These are phyloP conservation scores for Trissolcus japonicus DNA, from an alignment of 2,888 invertebrate genomes.

Conservation along the genomic window DNA sequence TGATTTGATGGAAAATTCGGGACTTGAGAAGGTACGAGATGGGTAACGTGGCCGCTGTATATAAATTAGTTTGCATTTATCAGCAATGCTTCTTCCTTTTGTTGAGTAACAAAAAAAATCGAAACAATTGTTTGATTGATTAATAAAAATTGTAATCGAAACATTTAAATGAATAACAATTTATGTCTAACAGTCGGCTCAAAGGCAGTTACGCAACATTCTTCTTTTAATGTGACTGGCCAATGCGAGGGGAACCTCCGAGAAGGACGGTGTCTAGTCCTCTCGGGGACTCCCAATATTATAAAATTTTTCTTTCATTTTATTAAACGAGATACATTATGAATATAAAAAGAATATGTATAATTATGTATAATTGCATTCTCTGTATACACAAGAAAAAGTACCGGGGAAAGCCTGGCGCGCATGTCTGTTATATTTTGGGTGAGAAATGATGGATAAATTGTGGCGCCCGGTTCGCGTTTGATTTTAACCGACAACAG, in stretches of 20 bases:
- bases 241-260: slow-evolving; percentile 39
- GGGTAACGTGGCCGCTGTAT: slow-evolving; percentile 43
- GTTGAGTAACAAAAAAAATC: slow-evolving; percentile 28
- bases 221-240: slow-evolving; percentile 71
- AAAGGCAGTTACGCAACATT: slow-evolving; percentile 68
- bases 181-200: slow-evolving; percentile 54
- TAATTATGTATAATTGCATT: slow-evolving; percentile 30
- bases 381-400: slow-evolving; percentile 27
- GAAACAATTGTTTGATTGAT: slow-evolving; percentile 5
- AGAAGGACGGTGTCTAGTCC: slow-evolving; percentile 14
- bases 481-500: slow-evolving; percentile 28
- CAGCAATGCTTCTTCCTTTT: slow-evolving; percentile 47
- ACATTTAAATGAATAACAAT: neutral
- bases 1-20: slow-evolving; percentile 3
- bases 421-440: slow-evolving; percentile 59
- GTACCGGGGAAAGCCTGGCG: slow-evolving; percentile 31
- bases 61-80: slow-evolving; percentile 54
- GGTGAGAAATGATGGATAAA: slow-evolving; percentile 16
- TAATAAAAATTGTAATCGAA: neutral
- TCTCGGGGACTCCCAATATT: slow-evolving; percentile 19
- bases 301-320: slow-evolving; percentile 36
- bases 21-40: slow-evolving; percentile 5
- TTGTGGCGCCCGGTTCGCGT: slow-evolving; percentile 49
- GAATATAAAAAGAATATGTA: slow-evolving; percentile 8
- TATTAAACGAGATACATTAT: slow-evolving; percentile 30